Conservation (phyloP, 2,888 invertebrate species). For the Polyploca ridens region DNA sequence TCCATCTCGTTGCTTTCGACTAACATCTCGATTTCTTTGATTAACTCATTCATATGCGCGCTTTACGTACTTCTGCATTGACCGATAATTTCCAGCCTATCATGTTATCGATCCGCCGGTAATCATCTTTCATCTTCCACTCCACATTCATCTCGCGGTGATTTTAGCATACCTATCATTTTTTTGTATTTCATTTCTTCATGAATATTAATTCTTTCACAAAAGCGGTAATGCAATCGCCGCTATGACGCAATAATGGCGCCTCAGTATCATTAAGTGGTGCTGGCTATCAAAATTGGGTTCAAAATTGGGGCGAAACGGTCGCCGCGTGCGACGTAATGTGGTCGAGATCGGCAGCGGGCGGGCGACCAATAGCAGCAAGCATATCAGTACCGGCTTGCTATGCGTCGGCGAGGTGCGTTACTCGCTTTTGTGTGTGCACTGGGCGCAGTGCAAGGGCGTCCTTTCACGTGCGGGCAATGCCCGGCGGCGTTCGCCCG, state of each 20-base stretch:
- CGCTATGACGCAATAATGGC: slow-evolving; percentile 71
- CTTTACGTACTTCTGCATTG: slow-evolving; percentile 77
- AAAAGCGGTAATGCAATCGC: slow-evolving; percentile 85
- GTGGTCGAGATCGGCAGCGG: slow-evolving; percentile 61
- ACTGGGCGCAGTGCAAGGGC: slow-evolving; percentile 83
- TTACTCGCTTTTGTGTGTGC: slow-evolving; percentile 85
- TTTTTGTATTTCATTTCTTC: slow-evolving; percentile 70
- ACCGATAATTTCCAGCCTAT: slow-evolving; percentile 59
- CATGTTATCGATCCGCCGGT: slow-evolving; percentile 62
- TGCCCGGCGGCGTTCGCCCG: slow-evolving; percentile 80
- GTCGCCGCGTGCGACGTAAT: slow-evolving; percentile 37
- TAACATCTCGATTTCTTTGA: slow-evolving; percentile 71
- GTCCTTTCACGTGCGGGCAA: slow-evolving; percentile 76
- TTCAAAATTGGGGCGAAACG: slow-evolving; percentile 36
- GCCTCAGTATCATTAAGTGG: slow-evolving; percentile 46
- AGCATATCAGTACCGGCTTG: slow-evolving; percentile 7
- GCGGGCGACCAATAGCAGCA: slow-evolving; percentile 53
- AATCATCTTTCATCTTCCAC: slow-evolving; percentile 57
- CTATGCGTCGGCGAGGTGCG: slow-evolving; percentile 80
- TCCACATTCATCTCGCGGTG: slow-evolving; percentile 63
- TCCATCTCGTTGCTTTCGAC: slow-evolving; percentile 80
- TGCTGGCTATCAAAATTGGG: slow-evolving; percentile 64
- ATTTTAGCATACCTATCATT: slow-evolving; percentile 62
- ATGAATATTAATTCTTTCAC: slow-evolving; percentile 82
- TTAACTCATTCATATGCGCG: slow-evolving; percentile 66